Conservation (phyloP, 2,797 vertebrate species). For the Anableps anableps region DNA sequence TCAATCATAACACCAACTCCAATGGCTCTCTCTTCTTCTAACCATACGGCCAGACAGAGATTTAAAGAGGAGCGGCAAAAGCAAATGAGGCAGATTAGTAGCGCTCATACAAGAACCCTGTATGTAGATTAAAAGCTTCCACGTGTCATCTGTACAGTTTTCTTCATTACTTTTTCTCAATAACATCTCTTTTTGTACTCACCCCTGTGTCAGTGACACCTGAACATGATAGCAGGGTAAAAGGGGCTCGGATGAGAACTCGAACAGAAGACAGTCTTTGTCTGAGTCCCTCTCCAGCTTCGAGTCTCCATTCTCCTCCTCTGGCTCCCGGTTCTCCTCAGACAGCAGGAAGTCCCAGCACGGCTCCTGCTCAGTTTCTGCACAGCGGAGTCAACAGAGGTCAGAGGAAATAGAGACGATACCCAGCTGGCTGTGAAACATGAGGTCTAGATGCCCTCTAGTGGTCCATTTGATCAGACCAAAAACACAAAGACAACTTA, state of each 20-base stretch:
- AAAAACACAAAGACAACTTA: background rate
- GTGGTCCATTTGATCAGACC: constrained; percentile 44
- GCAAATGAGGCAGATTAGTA: no score
- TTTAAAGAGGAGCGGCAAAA: no score
- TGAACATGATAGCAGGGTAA: constrained; percentile 95
- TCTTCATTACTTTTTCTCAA: background rate
- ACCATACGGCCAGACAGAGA: no score
- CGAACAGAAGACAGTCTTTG: constrained; percentile 92
- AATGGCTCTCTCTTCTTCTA: no score
- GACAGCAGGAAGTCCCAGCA: constrained; percentile 91
- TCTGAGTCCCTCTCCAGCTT: constrained; percentile 86
- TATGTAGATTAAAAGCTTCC: background rate
- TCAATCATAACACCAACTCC: no score
- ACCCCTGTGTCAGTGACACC: constrained; percentile 94
- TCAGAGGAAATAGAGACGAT: constrained; percentile 20
- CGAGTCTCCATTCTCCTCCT: constrained; percentile 78
- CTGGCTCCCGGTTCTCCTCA: constrained; percentile 85
- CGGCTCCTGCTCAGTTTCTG: constrained; percentile 92
- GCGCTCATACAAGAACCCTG: background rate
- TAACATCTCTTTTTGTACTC: constrained; percentile 70
- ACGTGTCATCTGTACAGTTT: background rate
- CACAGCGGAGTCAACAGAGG: constrained; percentile 41
- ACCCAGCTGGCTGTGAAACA: background rate
- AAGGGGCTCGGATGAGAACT: constrained; percentile 94
- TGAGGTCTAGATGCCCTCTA: constrained; percentile 61